Base-by-base conservation (phyloP, 2,797 vertebrate species). In the Cheirogaleus major region DNA sequence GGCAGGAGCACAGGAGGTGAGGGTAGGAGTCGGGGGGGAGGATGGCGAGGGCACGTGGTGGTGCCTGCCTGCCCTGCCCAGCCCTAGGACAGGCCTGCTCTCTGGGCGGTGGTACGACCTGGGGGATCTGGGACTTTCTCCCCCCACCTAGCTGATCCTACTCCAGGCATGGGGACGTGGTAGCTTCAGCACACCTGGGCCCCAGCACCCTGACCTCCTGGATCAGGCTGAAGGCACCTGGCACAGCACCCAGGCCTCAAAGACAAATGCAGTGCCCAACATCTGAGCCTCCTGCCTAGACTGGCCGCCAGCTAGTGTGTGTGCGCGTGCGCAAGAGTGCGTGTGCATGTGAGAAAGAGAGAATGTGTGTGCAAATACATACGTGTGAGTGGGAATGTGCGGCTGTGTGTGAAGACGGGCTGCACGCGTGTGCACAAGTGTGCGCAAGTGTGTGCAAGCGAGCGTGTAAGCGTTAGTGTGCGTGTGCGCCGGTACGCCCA, bases 401-500 rank as follows among this genome's bases (percentile, higher is more conserved):
- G 63, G 75, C 75, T 63, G 67, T 32, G 63, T 41, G 18, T 48
- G 41, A 55, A 61, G 72, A 9, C 6, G 0, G 10, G 6, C 35
- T 0, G 61, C 8, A 15, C 7, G 52, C 17, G 17, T 20, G 43
- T 18, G 32, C 23, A 18, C 23, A 17, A 11, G 38, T 30, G 6
- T 13, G 18, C 5, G 10, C 30, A 38, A 38, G 25, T 4, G 20
- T 8, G n/a, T 10, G 38, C 27, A 17, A 2, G 20, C 38, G 14
- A 32, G 48, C 6, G 1, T 50, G 89, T 8, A 3, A 38, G n/a
- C 3, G 55, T 14, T 32, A 32, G 38, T 2, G 17, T 23, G 52
- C 8, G n/a, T 4, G 61, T 30, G 76, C 14, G 25, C 7, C 96
- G 96, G 94, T 70, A 95, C 96, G 97, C 97, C 97, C 85, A 69